Conservation (phyloP, 2,888 invertebrate genomes). For the Stenodera caucasica region DNA sequence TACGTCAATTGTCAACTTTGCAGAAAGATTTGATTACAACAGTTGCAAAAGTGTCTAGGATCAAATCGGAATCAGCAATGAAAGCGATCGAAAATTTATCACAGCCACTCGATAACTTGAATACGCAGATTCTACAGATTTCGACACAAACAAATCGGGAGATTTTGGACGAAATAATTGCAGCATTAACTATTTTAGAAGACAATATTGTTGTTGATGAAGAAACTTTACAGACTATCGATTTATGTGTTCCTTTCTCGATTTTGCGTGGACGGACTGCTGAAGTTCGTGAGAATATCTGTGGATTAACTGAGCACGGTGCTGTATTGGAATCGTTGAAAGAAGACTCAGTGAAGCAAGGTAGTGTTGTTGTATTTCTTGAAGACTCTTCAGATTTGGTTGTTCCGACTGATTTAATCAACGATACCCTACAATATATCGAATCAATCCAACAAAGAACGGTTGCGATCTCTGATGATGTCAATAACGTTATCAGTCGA, state of each 20-base stretch:
- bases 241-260: conserved; percentile 42
- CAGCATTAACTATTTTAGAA: conserved; percentile 49
- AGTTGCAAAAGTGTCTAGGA: conserved; percentile 41
- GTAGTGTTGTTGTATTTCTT: conserved; percentile 40
- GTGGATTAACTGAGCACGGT: conserved; percentile 43
- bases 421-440: conserved; percentile 41
- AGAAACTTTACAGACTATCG: conserved; percentile 40
- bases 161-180: conserved; percentile 47
- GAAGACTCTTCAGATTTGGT: conserved; percentile 41
- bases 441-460: conserved; percentile 32
- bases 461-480: conserved; percentile 22
- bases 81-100: conserved; percentile 58
- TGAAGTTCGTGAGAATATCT: conserved; percentile 49
- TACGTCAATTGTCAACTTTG: conserved; percentile 48
- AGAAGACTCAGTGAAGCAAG: conserved; percentile 29
- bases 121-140: conserved; percentile 48
- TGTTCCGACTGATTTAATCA: conserved; percentile 39
- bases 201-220: conserved; percentile 47
- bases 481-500: conserved; percentile 35
- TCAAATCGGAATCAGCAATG: conserved; percentile 49
- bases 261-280: conserved; percentile 44
- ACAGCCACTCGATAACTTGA: conserved; percentile 57
- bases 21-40: conserved; percentile 50
- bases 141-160: conserved; percentile 38
- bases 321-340: conserved; percentile 29